These are phyloP conservation scores for Tokudaia muenninki DNA, from an alignment of 2,797 vertebrate genomes.

Conservation along the genomic window DNA sequence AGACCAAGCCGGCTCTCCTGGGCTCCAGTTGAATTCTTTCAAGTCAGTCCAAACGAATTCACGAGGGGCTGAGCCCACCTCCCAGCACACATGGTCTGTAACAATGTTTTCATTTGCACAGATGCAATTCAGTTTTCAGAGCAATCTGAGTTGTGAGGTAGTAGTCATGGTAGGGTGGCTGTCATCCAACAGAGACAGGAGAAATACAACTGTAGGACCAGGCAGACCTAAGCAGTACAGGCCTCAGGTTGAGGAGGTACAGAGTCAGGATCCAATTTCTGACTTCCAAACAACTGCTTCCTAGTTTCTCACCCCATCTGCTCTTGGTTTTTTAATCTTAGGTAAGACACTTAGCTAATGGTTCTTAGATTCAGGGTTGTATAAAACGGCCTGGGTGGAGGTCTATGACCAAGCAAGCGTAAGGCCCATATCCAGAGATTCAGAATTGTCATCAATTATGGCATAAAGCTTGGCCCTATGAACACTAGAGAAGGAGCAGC, in stretches of 20 bases:
- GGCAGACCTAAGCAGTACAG: background rate
- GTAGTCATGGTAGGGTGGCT: background rate
- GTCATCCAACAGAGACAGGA: background rate
- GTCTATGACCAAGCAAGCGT: background rate
- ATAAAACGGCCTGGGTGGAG: background rate
- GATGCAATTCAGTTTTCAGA: constrained; percentile 4
- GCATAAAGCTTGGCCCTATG: background rate
- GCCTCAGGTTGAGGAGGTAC: background rate
- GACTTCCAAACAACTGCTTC: background rate
- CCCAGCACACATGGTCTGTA: background rate
- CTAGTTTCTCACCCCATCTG: background rate
- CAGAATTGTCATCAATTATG: background rate
- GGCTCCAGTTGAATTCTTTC: background rate
- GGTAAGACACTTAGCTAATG: background rate
- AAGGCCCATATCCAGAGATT: background rate
- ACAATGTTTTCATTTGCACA: background rate
- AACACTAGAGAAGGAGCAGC: background rate
- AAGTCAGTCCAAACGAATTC: background rate
- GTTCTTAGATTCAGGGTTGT: background rate
- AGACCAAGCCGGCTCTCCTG: background rate
- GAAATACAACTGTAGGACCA: background rate
- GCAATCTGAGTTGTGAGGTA: background rate
- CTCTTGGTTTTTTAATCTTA: background rate
- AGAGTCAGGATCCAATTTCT: background rate
- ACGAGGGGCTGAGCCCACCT: background rate